These are phyloP conservation scores for Junco hyemalis DNA, from an alignment of 2,113 vertebrate genomes.

Conservation along the genomic window DNA sequence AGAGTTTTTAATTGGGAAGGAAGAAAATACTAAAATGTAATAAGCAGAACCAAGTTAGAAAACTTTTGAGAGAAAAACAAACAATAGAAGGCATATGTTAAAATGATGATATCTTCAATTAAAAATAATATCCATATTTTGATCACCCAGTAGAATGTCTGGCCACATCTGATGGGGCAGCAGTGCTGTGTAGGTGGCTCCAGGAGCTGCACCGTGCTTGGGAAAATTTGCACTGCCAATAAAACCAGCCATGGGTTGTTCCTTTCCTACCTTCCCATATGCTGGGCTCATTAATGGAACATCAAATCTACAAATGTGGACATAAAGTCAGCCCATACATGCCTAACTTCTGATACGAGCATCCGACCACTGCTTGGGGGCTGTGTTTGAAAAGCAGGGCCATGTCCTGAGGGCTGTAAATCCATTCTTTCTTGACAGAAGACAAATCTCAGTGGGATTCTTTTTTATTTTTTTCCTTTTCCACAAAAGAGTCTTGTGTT, in stretches of 20 bases:
- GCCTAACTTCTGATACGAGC: neutral
- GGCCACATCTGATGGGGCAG: neutral
- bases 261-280: neutral
- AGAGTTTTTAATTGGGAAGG: neutral
- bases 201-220: rapidly evolving
- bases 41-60: neutral
- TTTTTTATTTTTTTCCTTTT: neutral
- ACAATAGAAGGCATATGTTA: neutral
- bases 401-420: slow-evolving; percentile 36
- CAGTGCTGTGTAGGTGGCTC: neutral
- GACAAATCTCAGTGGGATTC: slow-evolving; percentile 28
- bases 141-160: neutral
- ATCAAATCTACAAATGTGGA: slow-evolving; percentile 19
- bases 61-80: neutral
- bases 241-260: neutral
- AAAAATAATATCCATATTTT: neutral
- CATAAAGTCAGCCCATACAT: neutral
- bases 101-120: neutral
- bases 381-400: slow-evolving; percentile 19
- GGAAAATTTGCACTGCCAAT: neutral
- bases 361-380: neutral
- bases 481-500: slow-evolving; percentile 39
- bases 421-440: slow-evolving; percentile 50
- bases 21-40: neutral
- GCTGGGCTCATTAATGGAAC: slow-evolving; percentile 31